A percentile compares a stretch with the other conserved stretches of the same genome.
Evolutionary conservation across 2,888 invertebrate species (phyloP).

Genomic region (Helobdella robusta): DNA sequence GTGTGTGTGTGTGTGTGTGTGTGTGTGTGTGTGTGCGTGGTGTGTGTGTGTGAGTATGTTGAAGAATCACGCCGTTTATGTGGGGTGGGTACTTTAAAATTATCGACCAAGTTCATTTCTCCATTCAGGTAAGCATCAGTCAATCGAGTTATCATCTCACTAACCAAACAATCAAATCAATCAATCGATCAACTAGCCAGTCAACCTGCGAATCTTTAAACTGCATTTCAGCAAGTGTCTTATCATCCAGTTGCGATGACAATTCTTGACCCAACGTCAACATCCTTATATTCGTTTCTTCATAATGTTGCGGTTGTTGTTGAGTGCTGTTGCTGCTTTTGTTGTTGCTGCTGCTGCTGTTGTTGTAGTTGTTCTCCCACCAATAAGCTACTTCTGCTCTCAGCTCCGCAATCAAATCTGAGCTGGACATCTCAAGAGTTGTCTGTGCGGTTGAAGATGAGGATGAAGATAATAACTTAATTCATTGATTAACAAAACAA

Average conservation of each 20-base stretch:
- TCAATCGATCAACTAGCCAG: too few species aligned
- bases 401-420: slow-evolving; percentile 82
- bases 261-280: slow-evolving; percentile 82
- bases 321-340: slow-evolving; percentile 34
- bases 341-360: slow-evolving; percentile 36
- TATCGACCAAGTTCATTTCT: too few species aligned
- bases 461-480: neutral
- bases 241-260: slow-evolving; percentile 81
- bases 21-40: neutral
- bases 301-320: neutral
- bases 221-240: slow-evolving; percentile 77
- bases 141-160: too few species aligned
- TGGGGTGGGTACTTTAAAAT: too few species aligned
- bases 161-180: too few species aligned
- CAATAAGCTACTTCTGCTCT: slow-evolving; percentile 88
- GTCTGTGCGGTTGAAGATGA: slow-evolving; percentile 51
- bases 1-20: neutral
- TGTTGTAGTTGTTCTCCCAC: slow-evolving; percentile 62
- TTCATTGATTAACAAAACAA: too few species aligned
- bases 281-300: slow-evolving; percentile 63
- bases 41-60: neutral
- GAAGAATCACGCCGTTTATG: too few species aligned
- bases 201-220: slow-evolving; percentile 83
- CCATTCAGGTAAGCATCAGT: too few species aligned
- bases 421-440: slow-evolving; percentile 66